These are phyloP conservation scores for Himalopsyche japonica DNA, from an alignment of 2,888 invertebrate species.

Conservation along the genomic window DNA sequence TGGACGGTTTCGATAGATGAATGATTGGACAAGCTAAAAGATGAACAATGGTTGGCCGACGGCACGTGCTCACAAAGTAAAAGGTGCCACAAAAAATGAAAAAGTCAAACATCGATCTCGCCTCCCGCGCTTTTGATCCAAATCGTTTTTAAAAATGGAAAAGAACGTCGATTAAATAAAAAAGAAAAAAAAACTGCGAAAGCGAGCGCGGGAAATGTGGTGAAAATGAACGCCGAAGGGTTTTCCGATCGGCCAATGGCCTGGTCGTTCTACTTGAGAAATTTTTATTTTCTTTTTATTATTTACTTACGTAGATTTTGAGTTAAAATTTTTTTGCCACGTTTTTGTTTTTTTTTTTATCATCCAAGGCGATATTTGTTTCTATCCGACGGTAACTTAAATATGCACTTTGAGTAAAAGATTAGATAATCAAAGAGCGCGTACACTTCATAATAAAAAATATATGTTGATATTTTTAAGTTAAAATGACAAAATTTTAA, in stretches of 20 bases:
- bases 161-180: conserved; percentile 31
- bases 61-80: neutral
- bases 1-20: neutral
- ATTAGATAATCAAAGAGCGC: too few relatives aligned
- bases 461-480: too few relatives aligned
- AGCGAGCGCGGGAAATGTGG: conserved; percentile 32
- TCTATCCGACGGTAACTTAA: neutral
- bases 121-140: conserved; percentile 21
- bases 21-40: neutral
- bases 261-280: conserved; percentile 6
- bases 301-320: too few relatives aligned
- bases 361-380: neutral
- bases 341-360: neutral
- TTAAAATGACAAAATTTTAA: too few relatives aligned
- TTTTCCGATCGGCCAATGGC: conserved; percentile 10
- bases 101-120: conserved; percentile 10
- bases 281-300: neutral
- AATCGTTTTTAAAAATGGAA: conserved; percentile 17
- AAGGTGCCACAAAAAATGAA: neutral
- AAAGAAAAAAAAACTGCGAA: conserved; percentile 24
- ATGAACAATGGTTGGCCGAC: neutral
- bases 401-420: too few relatives aligned
- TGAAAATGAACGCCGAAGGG: conserved; percentile 32
- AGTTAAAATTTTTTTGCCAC: too few relatives aligned
- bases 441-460: too few relatives aligned